Evolutionary conservation across 2,888 invertebrate genomes (phyloP), one percentile per base, ranked within the genome.

Genomic region (Acrobeloides nanus): DNA sequence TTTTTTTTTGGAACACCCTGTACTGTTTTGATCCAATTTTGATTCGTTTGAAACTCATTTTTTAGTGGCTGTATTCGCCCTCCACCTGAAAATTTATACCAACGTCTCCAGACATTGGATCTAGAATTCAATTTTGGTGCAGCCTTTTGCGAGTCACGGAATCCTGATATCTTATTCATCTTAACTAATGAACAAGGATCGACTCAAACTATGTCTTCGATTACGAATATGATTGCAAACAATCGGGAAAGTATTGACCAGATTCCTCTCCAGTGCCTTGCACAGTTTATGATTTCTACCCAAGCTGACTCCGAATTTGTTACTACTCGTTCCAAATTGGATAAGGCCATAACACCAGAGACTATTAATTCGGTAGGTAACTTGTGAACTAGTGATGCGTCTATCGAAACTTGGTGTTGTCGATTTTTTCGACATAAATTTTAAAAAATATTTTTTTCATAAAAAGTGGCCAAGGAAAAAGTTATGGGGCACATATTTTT

Each of bases 91-190:
- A 21, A 15, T 8, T 15, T 54, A 2, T 27, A 25, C 7, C 24
- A 49, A 18, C 44, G 44, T 18, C 23, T 49, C n/a, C 23, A 33
- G 17, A 17, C 39, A n/a, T 20, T 17, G 25, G 46, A 49, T 34
- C 29, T 54, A 4, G 27, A 47, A 10, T 54, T 21, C 29, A 31
- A 24, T 1, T 20, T 49, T 2, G 21, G 43, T 10, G 31, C 24
- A 18, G 12, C 23, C 15, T 26, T 49, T 12, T 46, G 43, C 7
- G 21, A 21, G 12, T 15, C 54, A 15, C 17, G 31, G 25, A 20
- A 55, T 15, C 50, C 53, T 10, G 55, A 49, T 53, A 15, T 49
- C 18, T 29, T 49, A 12, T 21, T 18, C 10, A 12, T 31, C n/a
- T 15, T 49, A n/a, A 21, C 21, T 7, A 18, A 24, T 7, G 48